Conservation (phyloP, 2,113 vertebrate species). For the Dasyornis broadbenti region DNA sequence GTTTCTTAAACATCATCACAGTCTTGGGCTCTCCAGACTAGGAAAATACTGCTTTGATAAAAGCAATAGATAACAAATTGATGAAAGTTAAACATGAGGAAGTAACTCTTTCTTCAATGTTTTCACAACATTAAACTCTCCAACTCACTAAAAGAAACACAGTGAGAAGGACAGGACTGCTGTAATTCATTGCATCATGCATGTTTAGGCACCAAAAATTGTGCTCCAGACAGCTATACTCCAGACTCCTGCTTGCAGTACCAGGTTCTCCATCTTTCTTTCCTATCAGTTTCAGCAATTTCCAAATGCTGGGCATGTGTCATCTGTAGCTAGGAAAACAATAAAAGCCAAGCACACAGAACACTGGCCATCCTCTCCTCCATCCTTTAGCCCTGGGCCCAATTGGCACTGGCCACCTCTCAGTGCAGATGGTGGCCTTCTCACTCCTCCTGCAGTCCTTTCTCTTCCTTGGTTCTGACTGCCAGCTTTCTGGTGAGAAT, state of each 20-base stretch:
- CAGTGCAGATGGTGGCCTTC: conserved; percentile 70
- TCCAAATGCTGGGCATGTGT: not conserved
- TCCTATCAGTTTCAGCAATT: conserved; percentile 30
- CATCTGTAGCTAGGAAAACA: conserved; percentile 5
- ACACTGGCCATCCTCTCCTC: not conserved
- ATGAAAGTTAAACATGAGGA: conserved; percentile 2
- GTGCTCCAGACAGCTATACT: not conserved
- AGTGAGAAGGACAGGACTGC: not conserved
- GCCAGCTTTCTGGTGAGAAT: conserved; percentile 66
- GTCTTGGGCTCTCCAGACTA: not conserved
- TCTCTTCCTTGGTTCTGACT: conserved; percentile 42
- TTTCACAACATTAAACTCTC: not conserved
- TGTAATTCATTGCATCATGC: not conserved
- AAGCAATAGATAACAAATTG: conserved; percentile 4
- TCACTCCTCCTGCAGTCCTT: conserved; percentile 41
- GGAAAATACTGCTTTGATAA: conserved; percentile 30
- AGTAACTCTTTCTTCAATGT: not conserved
- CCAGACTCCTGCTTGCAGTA: not conserved
- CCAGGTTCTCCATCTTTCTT: conserved; percentile 25
- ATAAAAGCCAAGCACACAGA: not conserved
- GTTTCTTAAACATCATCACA: not conserved
- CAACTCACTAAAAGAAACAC: not conserved
- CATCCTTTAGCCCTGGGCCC: not conserved
- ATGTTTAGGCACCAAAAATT: not conserved
- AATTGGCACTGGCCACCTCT: conserved; percentile 39